Evolutionary conservation across 2,797 vertebrate genomes (phyloP).

Genomic region (Enteromius viviparus): DNA sequence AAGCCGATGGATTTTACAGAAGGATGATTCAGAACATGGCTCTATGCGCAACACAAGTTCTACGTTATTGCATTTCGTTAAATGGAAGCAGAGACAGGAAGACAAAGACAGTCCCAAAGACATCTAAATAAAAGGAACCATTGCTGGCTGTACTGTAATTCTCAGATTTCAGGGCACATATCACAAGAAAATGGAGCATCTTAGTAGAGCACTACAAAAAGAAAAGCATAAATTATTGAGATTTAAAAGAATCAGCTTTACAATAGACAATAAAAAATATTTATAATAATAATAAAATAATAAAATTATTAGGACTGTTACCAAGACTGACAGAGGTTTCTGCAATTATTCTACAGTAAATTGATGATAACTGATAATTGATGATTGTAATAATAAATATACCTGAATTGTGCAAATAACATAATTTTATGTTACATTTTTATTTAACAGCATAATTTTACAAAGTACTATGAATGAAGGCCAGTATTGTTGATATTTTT

Average conservation of each 20-base stretch:
- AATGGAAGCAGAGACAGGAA: background rate
- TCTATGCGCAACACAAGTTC: background rate
- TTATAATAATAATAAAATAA: too few species aligned
- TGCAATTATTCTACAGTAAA: background rate
- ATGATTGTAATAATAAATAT: background rate
- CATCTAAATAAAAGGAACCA: constrained; percentile 5
- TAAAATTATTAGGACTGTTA: background rate
- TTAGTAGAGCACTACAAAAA: background rate
- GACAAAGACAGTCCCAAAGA: background rate
- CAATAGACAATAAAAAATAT: background rate
- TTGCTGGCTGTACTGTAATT: background rate
- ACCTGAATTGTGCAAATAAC: background rate
- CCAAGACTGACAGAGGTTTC: background rate
- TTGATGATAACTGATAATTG: background rate
- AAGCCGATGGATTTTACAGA: background rate
- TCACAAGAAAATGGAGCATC: background rate
- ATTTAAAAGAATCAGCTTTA: background rate
- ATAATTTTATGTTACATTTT: background rate
- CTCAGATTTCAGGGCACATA: background rate
- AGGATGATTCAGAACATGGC: constrained; percentile 8
- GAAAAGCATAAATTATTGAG: background rate
- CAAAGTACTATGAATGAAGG: background rate
- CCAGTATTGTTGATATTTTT: background rate
- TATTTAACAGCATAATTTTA: background rate
- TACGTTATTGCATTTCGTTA: background rate